These are phyloP conservation scores for Nothobranchius furzeri DNA, from an alignment of 2,113 vertebrate genomes.

Conservation along the genomic window DNA sequence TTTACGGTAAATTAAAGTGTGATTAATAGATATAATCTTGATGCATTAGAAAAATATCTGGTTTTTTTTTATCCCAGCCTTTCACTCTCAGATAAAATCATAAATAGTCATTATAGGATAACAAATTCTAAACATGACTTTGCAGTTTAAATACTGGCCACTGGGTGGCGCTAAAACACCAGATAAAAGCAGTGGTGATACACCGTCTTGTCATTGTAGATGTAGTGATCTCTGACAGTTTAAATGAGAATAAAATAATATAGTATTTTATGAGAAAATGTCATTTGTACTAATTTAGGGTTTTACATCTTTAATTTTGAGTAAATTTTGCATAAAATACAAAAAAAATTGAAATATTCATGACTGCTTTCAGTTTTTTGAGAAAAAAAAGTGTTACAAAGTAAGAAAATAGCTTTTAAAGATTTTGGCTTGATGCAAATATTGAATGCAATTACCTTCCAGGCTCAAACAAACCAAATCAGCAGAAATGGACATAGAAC, in stretches of 20 bases:
- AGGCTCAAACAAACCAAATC: not conserved
- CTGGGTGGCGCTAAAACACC: conserved; percentile 56
- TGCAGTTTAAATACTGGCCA: conserved; percentile 35
- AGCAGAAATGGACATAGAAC: not conserved
- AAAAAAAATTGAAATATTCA: not conserved
- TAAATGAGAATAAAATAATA: not conserved
- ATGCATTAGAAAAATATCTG: no score
- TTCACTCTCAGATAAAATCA: no score
- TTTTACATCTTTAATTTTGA: not conserved
- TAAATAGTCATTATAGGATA: no score
- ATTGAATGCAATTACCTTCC: not conserved
- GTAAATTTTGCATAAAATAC: not conserved
- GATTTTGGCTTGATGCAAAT: not conserved
- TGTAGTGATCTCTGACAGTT: not conserved
- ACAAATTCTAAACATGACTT: not conserved
- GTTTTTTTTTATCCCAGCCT: no score
- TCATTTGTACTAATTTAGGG: not conserved
- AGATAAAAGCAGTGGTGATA: conserved; percentile 4
- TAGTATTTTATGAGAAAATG: not conserved
- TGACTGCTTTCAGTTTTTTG: no score
- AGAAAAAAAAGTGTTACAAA: no score
- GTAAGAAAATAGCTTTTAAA: no score
- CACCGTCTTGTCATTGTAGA: not conserved
- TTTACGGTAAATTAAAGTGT: no score
- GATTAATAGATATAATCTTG: no score